Evolutionary conservation across 2,113 vertebrate genomes (phyloP).

Genomic region (Lophotis ruficrista): DNA sequence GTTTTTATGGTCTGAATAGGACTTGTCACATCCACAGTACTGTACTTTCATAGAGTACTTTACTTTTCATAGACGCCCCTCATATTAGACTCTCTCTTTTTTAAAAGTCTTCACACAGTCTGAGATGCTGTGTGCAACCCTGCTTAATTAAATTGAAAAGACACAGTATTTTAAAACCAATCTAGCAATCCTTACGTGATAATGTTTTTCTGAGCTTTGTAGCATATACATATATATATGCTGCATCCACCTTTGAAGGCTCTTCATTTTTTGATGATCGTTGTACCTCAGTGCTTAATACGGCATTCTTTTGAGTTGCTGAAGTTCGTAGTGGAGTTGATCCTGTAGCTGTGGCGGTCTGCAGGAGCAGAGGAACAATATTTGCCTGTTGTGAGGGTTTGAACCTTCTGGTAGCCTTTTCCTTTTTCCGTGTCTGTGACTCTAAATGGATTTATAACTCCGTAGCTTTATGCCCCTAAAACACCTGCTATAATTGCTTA

Average conservation of each 20-base stretch:
- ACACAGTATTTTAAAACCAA: background rate
- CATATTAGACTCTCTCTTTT: background rate
- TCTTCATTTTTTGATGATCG: background rate
- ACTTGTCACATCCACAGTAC: background rate
- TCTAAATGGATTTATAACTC: conserved; percentile 40
- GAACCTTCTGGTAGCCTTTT: conserved; percentile 1
- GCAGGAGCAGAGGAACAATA: background rate
- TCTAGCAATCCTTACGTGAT: background rate
- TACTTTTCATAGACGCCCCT: background rate
- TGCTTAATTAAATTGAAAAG: background rate
- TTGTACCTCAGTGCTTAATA: background rate
- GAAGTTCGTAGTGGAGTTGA: background rate
- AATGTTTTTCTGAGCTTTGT: background rate
- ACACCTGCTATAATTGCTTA: conserved; percentile 49
- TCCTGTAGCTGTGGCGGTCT: background rate
- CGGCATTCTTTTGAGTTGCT: background rate
- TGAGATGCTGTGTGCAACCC: background rate
- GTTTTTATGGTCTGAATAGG: background rate
- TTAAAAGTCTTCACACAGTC: background rate
- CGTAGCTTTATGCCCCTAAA: conserved; percentile 42
- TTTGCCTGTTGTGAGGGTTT: background rate
- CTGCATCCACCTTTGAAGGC: background rate
- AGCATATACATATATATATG: accelerated
- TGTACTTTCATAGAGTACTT: background rate
- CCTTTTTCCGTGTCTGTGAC: background rate